Evolutionary conservation across 2,888 invertebrate genomes (phyloP).

Genomic region (Amphipyra tragopoginis): DNA sequence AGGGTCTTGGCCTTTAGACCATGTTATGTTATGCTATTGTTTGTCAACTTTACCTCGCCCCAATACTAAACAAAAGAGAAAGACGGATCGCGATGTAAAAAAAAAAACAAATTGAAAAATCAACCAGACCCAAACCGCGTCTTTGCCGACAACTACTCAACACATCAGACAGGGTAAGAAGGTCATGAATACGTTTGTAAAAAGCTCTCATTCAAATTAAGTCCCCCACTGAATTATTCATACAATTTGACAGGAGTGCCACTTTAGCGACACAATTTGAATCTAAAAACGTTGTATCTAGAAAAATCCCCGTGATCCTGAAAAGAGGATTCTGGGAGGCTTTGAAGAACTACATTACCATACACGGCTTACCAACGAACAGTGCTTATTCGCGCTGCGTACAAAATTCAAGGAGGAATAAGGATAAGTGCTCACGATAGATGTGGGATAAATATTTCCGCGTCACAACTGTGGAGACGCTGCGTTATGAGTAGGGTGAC

Average conservation of each 20-base stretch:
- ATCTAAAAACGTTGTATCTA: constrained; percentile 59
- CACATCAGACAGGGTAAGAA: constrained; percentile 38
- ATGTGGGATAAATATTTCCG: constrained; percentile 57
- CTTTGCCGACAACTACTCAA: constrained; percentile 1
- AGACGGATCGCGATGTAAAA: too few relatives aligned
- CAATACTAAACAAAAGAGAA: too few relatives aligned
- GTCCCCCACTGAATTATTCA: constrained; percentile 58
- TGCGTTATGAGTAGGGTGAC: constrained; percentile 44
- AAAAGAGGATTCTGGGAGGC: constrained; percentile 41
- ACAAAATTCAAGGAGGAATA: constrained; percentile 60
- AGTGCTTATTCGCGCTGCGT: constrained; percentile 49
- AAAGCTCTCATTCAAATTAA: constrained; percentile 63
- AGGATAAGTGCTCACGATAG: constrained; percentile 56
- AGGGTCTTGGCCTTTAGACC: too few relatives aligned
- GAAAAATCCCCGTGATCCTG: constrained; percentile 54
- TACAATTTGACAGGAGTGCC: constrained; percentile 58
- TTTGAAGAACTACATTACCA: constrained; percentile 54
- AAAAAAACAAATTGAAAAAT: constrained; percentile 21
- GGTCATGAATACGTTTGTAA: constrained; percentile 58
- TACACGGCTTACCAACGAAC: constrained; percentile 46
- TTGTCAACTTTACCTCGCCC: too few relatives aligned
- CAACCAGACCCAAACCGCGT: constrained; percentile 6
- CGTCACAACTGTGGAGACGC: constrained; percentile 45
- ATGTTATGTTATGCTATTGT: too few relatives aligned
- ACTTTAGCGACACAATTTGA: constrained; percentile 56